Percentiles rank a stretch among this genome's conserved stretches.
Conservation (phyloP, 2,888 invertebrate species). For the Folsomia manolachei region DNA sequence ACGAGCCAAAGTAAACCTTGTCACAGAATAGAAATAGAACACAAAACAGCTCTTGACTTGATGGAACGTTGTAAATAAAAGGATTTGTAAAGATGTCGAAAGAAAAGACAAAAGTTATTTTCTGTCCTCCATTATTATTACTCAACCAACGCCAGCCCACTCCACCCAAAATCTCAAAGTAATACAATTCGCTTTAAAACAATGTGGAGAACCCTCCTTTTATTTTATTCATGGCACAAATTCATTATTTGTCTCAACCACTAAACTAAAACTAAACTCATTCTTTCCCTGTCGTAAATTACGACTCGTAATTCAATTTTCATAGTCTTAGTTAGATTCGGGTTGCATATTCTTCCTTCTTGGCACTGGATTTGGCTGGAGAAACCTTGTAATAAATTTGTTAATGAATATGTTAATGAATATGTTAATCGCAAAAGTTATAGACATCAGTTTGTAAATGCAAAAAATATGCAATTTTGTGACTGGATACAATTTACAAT, state of each 20-base stretch:
- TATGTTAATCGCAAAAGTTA: too few species aligned
- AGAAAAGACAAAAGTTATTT: neutral
- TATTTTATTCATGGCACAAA: slow-evolving; percentile 14
- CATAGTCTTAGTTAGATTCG: neutral
- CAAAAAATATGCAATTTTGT: too few species aligned
- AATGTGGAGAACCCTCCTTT: neutral
- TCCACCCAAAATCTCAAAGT: neutral
- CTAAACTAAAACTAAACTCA: slow-evolving; percentile 20
- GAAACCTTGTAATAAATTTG: too few species aligned
- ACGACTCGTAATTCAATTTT: too few species aligned
- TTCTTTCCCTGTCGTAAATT: slow-evolving; percentile 12
- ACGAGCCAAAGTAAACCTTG: neutral
- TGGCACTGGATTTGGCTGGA: too few species aligned
- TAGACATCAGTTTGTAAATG: too few species aligned
- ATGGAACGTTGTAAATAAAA: neutral
- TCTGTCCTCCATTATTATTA: too few species aligned
- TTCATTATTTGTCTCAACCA: slow-evolving; percentile 20
- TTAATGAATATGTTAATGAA: too few species aligned
- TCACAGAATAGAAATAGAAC: neutral
- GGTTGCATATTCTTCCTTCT: too few species aligned
- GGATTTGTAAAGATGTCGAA: neutral
- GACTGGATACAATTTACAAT: too few species aligned
- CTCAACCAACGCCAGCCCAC: neutral
- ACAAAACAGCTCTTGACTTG: neutral
- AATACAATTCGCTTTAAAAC: neutral